These are phyloP conservation scores for Spheniscus humboldti DNA, from an alignment of 2,797 vertebrate species.

Conservation along the genomic window DNA sequence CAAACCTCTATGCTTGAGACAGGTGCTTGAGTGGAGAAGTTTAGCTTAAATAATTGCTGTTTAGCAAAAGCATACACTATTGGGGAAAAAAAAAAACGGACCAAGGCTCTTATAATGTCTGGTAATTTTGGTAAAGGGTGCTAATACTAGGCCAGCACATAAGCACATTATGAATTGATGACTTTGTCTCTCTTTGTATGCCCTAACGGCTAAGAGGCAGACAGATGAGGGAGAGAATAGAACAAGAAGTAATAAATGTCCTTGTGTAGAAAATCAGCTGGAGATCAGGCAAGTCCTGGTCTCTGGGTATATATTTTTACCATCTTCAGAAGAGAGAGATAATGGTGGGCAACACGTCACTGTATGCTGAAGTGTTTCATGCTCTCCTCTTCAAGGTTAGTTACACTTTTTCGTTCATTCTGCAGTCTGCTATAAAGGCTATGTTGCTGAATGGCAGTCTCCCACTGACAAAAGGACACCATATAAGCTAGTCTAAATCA, in stretches of 20 bases:
- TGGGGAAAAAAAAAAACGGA: neutral
- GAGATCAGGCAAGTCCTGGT: neutral
- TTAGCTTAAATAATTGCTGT: neutral
- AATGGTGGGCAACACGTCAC: neutral
- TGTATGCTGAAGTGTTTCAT: neutral
- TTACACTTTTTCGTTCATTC: neutral
- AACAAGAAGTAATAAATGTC: neutral
- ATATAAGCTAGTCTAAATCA: neutral
- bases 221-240: neutral
- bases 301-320: neutral
- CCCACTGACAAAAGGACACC: neutral
- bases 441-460: neutral
- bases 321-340: neutral
- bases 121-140: neutral
- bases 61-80: neutral
- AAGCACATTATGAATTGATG: neutral
- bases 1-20: neutral
- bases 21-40: neutral
- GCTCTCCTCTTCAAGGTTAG: neutral
- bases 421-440: neutral
- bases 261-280: neutral
- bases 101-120: neutral
- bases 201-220: neutral
- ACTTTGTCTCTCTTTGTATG: neutral
- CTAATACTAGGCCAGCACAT: neutral